Conservation (phyloP, 2,888 invertebrate species). For the Quadroppia sp. region DNA sequence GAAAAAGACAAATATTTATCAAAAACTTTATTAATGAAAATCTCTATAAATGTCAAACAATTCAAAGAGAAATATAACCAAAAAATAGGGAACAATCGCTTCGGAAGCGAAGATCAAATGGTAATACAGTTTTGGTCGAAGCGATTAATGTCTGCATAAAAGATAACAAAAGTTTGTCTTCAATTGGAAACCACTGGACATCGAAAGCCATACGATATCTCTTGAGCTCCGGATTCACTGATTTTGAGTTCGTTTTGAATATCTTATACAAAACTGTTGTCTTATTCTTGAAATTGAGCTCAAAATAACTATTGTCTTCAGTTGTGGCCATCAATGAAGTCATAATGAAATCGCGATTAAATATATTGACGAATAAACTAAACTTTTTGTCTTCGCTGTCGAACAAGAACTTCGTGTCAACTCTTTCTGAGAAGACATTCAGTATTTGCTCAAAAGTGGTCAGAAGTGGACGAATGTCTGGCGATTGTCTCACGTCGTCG, state of each 20-base stretch:
- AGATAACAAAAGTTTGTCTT: not conserved
- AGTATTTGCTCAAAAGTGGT: not conserved
- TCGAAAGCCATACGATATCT: conserved; percentile 32
- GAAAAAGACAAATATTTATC: too few relatives aligned
- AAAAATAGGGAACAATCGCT: not conserved
- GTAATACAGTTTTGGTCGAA: not conserved
- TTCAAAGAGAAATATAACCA: conserved; percentile 4
- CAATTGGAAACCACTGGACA: conserved; percentile 20
- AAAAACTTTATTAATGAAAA: not conserved
- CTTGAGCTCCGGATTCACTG: not conserved
- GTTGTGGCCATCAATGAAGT: not conserved
- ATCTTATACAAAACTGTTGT: conserved; percentile 15
- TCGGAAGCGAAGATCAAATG: not conserved
- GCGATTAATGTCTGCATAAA: not conserved
- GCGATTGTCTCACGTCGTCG: not conserved
- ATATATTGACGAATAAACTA: conserved; percentile 3
- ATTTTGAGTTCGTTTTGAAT: not conserved
- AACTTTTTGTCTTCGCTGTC: conserved; percentile 21
- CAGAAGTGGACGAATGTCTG: not conserved
- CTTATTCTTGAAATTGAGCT: not conserved
- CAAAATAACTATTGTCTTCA: not conserved
- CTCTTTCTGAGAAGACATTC: not conserved
- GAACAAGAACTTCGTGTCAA: not conserved
- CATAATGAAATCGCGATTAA: not conserved
- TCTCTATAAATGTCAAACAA: not conserved